Evolutionary conservation across 2,888 invertebrate species (phyloP).

Genomic region (Sympetrum striolatum): DNA sequence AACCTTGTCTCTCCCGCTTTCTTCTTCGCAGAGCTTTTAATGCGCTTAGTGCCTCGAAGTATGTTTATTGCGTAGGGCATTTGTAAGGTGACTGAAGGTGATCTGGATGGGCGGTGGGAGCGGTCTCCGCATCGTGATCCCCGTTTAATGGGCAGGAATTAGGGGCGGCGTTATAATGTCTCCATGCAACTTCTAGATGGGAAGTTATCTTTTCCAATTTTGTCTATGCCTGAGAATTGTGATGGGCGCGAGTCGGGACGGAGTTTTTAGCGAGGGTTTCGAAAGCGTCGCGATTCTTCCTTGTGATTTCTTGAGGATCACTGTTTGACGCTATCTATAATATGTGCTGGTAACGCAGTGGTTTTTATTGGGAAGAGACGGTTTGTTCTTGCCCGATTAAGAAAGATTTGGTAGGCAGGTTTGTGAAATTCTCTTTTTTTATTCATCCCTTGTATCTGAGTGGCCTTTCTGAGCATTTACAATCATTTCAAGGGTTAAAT

Average conservation of each 20-base stretch:
- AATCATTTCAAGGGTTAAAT: too few relatives aligned
- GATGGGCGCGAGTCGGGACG: background rate
- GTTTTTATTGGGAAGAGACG: too few relatives aligned
- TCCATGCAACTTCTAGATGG: background rate
- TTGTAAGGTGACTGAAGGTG: conserved; percentile 23
- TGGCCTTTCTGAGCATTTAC: too few relatives aligned
- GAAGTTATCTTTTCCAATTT: background rate
- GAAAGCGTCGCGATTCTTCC: too few relatives aligned
- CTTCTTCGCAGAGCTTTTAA: background rate
- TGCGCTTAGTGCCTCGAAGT: background rate
- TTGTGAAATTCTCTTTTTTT: too few relatives aligned
- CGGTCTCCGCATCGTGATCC: background rate
- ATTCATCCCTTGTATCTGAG: too few relatives aligned
- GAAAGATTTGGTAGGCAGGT: too few relatives aligned
- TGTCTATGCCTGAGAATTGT: background rate
- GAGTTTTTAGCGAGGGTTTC: background rate
- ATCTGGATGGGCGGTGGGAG: conserved; percentile 17
- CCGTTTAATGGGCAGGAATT: conserved; percentile 10
- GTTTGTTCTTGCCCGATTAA: too few relatives aligned
- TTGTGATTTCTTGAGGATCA: too few relatives aligned
- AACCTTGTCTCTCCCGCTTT: background rate
- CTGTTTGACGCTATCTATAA: too few relatives aligned
- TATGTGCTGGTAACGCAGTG: too few relatives aligned
- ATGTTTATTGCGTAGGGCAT: conserved; percentile 11
- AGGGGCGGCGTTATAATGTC: background rate